phyloP scores from a whole-genome alignment of 2,797 vertebrate genomes.

The Hybognathus amarus region DNA sequence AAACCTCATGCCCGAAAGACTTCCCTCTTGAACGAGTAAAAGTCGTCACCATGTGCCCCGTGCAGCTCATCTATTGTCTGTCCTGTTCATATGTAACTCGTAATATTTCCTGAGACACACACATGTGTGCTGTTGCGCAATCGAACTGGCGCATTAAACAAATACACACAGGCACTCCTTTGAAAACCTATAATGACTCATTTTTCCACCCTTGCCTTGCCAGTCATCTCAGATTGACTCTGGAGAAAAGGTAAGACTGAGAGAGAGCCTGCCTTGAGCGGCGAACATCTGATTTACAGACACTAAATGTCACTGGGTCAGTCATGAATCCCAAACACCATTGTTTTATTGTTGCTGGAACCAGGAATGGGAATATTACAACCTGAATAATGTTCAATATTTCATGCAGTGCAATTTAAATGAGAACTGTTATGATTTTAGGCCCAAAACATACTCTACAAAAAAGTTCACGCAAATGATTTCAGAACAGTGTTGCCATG shows the following conservation, averaged over 20 bases:
- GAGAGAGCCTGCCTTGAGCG: slow-evolving; percentile 32
- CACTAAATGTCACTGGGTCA: neutral
- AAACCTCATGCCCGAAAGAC: neutral
- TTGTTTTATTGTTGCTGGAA: neutral
- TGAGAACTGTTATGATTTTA: neutral
- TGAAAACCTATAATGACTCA: slow-evolving; percentile 62
- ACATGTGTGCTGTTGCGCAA: neutral
- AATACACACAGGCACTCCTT: slow-evolving; percentile 45
- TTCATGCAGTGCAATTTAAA: neutral
- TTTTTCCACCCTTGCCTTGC: slow-evolving; percentile 71
- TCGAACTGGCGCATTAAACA: slow-evolving; percentile 48
- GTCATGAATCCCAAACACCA: neutral
- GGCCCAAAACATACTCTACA: neutral
- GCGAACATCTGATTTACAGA: neutral
- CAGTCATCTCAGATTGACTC: slow-evolving; percentile 80
- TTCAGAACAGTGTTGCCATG: neutral
- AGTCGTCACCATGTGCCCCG: neutral
- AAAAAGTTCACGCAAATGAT: neutral
- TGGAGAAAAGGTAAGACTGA: slow-evolving; percentile 79
- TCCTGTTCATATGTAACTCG: neutral
- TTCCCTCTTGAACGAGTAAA: neutral
- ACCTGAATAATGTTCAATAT: neutral
- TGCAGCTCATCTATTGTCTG: neutral
- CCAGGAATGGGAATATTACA: neutral
- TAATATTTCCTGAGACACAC: neutral